Evolutionary conservation across 2,888 invertebrate species (phyloP), one percentile per base, ranked within the genome.

Genomic region (Autographa pulchrina): DNA sequence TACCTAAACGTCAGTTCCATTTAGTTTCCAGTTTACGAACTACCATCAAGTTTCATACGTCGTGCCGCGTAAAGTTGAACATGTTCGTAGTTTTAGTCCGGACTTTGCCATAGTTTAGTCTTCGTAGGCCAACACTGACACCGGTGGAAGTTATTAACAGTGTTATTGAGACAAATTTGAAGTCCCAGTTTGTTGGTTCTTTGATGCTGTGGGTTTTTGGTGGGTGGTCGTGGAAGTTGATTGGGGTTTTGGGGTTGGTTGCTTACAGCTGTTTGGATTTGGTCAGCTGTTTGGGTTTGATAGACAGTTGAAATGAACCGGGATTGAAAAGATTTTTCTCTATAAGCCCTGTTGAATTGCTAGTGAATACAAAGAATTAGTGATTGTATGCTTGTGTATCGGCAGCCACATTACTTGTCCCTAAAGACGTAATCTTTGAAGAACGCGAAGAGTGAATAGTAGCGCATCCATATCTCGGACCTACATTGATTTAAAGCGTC

Each of bases 131-230:
- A 85, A 85, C 85, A 85, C 78, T 87, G 86, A 83, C 83, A 87
- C 81, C 78, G 75, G 80, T 65, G 48, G 70, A 87, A 89, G 82
- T 88, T 89, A 85, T 85, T 85, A 89, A 88, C 82, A 77, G 73
- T 83, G 84, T 89, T 90, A 89, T 89, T 88, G 89, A 85, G 89
- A 87, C 89, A 85, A 87, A 87, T 88, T 87, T 81, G 77, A 77
- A 74, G 78, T 76, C 71, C 18, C 60, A 16, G 70, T 77, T 80
- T 68, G 54, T 63, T 61, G 76, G 63, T 82, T 70, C 64, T 74
- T 66, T 70, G 68, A 58, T 54, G 35, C 65, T 67, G 64, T 2
- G 64, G 72, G 64, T 62, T 75, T 75, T 75, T 67, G 63, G 75
- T 35, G 63, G 65, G 43, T 68, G 69, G 72, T 72, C 67, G 70